phyloP scores from a whole-genome alignment of 2,888 invertebrate genomes.

The Thalpophila matura region DNA sequence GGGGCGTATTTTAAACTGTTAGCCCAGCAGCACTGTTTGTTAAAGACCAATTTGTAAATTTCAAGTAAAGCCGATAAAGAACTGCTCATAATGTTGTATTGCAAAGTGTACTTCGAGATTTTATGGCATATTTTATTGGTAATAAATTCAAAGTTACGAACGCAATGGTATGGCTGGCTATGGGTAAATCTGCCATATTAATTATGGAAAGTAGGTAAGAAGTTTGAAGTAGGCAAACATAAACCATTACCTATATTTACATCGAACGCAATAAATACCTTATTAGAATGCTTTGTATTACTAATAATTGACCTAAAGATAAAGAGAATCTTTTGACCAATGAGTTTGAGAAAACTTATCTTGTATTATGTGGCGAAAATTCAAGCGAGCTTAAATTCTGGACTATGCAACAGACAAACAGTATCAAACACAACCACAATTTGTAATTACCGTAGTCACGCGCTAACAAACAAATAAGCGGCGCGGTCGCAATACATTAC shows the following conservation, averaged over 20 bases:
- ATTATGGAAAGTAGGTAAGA: conserved; percentile 27
- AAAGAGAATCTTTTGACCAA: background rate
- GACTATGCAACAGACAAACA: conserved; percentile 66
- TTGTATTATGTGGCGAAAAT: too few relatives aligned
- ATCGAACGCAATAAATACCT: too few relatives aligned
- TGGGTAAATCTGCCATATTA: conserved; percentile 44
- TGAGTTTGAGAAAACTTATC: too few relatives aligned
- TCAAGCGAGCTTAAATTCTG: conserved; percentile 40
- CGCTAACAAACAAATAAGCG: conserved; percentile 75
- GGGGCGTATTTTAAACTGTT: conserved; percentile 75
- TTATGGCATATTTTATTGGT: conserved; percentile 55
- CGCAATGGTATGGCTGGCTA: conserved; percentile 19
- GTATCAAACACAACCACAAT: conserved; percentile 71
- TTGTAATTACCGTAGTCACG: conserved; percentile 76
- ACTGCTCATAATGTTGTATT: conserved; percentile 66
- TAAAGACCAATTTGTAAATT: conserved; percentile 75
- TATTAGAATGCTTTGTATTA: too few relatives aligned
- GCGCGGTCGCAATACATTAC: conserved; percentile 74
- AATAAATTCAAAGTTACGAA: conserved; percentile 54
- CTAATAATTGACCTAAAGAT: background rate
- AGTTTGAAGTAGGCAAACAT: background rate
- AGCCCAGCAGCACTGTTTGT: conserved; percentile 71
- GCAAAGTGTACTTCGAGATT: conserved; percentile 60
- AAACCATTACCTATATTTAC: too few relatives aligned
- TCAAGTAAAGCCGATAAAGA: conserved; percentile 67